These are phyloP conservation scores for Heteractis magnifica DNA, from an alignment of 92 coral and sea anemone species.

Conservation along the genomic window DNA sequence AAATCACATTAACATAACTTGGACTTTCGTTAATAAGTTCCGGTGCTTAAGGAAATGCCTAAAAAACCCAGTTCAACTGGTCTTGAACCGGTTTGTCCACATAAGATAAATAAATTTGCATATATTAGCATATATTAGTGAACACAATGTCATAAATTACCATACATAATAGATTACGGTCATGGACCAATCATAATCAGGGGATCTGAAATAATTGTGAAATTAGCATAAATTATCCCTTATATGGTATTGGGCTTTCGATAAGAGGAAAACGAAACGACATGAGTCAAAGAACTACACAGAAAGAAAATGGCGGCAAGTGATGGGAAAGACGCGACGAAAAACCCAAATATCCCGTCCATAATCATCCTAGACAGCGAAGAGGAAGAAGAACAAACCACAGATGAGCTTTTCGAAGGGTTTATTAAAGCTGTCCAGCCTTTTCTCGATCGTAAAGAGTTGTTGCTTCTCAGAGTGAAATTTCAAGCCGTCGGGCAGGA, in stretches of 20 bases:
- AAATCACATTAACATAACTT: neutral
- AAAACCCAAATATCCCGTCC: slow-evolving; percentile 12
- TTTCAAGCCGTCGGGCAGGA: slow-evolving; percentile 71
- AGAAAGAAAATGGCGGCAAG: slow-evolving; percentile 63
- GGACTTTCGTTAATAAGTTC: slow-evolving; percentile 7
- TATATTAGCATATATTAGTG: slow-evolving; percentile 40
- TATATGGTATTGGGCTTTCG: slow-evolving; percentile 34
- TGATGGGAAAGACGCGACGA: neutral
- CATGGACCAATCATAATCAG: slow-evolving; percentile 15
- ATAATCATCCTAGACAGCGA: slow-evolving; percentile 75
- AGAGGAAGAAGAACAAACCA: slow-evolving; percentile 75
- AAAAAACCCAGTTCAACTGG: slow-evolving; percentile 9
- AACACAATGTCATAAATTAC: neutral
- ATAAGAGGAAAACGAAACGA: neutral
- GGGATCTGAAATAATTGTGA: neutral
- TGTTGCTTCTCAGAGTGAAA: slow-evolving; percentile 53
- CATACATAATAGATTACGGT: neutral
- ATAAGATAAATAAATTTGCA: slow-evolving; percentile 26
- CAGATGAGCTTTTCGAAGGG: slow-evolving; percentile 51
- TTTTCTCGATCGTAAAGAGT: slow-evolving; percentile 59
- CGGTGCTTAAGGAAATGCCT: too few relatives aligned
- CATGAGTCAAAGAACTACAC: neutral
- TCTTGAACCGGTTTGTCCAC: slow-evolving; percentile 4
- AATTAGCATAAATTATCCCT: slow-evolving; percentile 63
- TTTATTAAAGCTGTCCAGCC: slow-evolving; percentile 63